Evolutionary conservation across 35 echinoderm and acorn worm genomes (phyloP).

Genomic region (Eucidaris tribuloides): DNA sequence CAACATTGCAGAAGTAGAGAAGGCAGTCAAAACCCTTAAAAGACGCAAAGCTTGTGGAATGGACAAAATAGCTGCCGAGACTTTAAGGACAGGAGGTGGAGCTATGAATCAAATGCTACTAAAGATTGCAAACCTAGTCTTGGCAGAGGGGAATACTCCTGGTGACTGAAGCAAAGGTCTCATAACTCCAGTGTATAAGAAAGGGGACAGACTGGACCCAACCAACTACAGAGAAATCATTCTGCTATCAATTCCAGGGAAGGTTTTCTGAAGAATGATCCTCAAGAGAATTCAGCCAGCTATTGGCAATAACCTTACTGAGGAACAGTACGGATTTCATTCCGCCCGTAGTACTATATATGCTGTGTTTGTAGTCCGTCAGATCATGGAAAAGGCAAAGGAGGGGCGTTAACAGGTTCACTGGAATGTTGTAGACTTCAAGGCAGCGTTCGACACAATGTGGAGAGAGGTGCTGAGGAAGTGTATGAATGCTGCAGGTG

Average conservation of each 20-base stretch:
- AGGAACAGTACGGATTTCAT: neutral
- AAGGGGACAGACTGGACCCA: conserved; percentile 12
- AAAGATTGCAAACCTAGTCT: neutral
- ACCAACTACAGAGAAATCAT: neutral
- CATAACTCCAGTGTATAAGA: conserved; percentile 41
- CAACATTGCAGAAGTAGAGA: neutral
- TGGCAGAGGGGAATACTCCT: conserved; percentile 3
- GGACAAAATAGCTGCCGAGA: conserved; percentile 15
- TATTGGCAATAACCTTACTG: neutral
- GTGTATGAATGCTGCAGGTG: neutral
- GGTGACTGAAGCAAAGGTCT: conserved; percentile 22
- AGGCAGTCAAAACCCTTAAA: neutral
- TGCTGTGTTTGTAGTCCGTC: conserved; percentile 2
- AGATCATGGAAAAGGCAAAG: neutral
- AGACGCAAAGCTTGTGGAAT: conserved; percentile 5
- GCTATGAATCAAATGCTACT: conserved; percentile 19
- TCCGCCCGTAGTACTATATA: neutral
- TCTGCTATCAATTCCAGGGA: neutral
- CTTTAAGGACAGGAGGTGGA: neutral
- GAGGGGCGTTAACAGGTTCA: neutral
- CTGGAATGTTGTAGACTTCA: neutral
- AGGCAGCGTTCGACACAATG: neutral
- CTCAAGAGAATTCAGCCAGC: neutral
- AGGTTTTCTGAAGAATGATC: conserved; percentile 6
- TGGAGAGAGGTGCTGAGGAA: neutral